phyloP scores from a whole-genome alignment of 2,797 vertebrate species.

The Trachops cirrhosus region DNA sequence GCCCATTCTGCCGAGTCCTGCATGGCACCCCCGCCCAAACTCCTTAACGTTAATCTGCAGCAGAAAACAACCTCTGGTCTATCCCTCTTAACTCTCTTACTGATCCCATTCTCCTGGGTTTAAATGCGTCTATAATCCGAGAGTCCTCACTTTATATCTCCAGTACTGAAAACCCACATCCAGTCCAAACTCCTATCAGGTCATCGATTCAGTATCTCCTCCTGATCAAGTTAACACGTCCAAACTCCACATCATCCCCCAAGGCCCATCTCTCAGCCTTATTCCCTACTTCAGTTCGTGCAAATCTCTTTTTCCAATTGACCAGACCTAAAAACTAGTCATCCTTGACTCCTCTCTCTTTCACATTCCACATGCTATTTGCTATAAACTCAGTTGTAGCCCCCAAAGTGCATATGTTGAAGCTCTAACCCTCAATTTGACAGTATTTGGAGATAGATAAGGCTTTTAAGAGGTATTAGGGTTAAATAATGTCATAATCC shows the following conservation, averaged over 20 bases:
- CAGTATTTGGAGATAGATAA: not conserved
- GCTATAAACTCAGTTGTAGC: not conserved
- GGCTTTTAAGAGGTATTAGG: not conserved
- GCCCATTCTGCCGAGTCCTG: not conserved
- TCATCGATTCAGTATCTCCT: not conserved
- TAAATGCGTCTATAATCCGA: not conserved
- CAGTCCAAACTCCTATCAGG: not conserved
- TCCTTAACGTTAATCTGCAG: not conserved
- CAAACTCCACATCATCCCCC: not conserved
- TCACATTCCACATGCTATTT: not conserved
- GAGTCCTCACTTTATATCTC: not conserved
- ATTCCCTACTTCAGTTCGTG: not conserved
- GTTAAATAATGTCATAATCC: not conserved
- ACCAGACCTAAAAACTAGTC: not conserved
- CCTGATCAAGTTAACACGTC: not conserved
- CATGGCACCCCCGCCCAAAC: not conserved
- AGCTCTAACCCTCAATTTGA: not conserved
- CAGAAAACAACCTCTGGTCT: not conserved
- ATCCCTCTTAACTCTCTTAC: not conserved
- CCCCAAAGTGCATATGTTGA: not conserved
- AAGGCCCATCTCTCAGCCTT: not conserved
- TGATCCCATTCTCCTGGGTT: not conserved
- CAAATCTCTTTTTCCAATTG: not conserved
- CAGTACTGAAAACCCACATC: not conserved
- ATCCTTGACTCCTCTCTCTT: not conserved